Evolutionary conservation across 2,888 invertebrate species (phyloP).

Genomic region (Parelbella ahira): DNA sequence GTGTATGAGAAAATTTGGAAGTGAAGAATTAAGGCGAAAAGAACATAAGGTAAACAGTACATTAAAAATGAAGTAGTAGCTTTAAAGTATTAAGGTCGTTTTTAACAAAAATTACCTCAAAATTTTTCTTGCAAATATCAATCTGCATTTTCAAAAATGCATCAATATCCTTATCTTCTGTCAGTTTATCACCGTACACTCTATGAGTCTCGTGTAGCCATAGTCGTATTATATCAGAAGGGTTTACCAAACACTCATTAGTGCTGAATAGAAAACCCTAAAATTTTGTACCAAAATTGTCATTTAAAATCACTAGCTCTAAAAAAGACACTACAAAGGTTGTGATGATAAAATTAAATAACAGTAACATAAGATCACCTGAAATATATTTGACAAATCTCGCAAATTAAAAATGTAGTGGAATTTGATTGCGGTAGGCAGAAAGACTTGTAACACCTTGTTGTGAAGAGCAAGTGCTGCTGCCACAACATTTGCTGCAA

Average conservation of each 20-base stretch:
- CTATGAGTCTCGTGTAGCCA: slow-evolving; percentile 97
- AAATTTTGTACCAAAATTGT: too few species aligned
- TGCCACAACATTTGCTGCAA: slow-evolving; percentile 84
- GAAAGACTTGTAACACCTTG: slow-evolving; percentile 91
- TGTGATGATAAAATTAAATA: too few species aligned
- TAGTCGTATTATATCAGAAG: slow-evolving; percentile 91
- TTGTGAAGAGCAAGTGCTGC: slow-evolving; percentile 93
- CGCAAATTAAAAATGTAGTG: slow-evolving; percentile 98
- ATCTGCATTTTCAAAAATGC: slow-evolving; percentile 92
- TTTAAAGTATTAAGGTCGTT: too few species aligned
- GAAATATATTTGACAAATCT: slow-evolving; percentile 96
- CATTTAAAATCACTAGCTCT: too few species aligned
- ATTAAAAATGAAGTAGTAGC: too few species aligned
- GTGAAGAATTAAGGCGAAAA: too few species aligned
- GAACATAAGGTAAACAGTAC: too few species aligned
- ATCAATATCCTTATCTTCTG: slow-evolving; percentile 95
- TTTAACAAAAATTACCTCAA: slow-evolving; percentile 82
- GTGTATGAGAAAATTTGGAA: too few species aligned
- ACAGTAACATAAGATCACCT: too few species aligned
- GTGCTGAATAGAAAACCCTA: slow-evolving; percentile 95
- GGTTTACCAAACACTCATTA: slow-evolving; percentile 90
- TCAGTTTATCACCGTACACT: slow-evolving; percentile 96
- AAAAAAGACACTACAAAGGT: too few species aligned
- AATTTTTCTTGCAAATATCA: slow-evolving; percentile 95
- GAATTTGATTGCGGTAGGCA: slow-evolving; percentile 97